A percentile compares a stretch with the other conserved stretches of the same genome.
phyloP scores from a whole-genome alignment of 2,113 vertebrate species.

The Gobius niger region DNA sequence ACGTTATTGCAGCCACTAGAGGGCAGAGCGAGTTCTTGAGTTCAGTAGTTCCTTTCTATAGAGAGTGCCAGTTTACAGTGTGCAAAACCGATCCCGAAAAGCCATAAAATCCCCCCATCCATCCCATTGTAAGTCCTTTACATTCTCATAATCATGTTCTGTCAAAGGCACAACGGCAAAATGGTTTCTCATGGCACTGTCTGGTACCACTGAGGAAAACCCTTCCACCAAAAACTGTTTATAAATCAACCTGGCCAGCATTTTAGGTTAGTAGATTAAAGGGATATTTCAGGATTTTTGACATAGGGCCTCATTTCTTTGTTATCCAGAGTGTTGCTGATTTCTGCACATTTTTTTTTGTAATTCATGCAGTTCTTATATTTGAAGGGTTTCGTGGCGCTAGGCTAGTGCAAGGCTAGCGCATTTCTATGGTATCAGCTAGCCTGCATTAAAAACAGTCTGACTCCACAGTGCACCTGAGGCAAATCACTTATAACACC shows the following conservation, averaged over 20 bases:
- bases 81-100: slow-evolving; percentile 51
- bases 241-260: not conserved
- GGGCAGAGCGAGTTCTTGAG: slow-evolving; percentile 12
- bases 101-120: not conserved
- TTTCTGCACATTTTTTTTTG: no score
- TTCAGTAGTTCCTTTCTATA: slow-evolving; percentile 60
- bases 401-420: no score
- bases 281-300: no score
- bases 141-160: slow-evolving; percentile 4
- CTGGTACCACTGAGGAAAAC: slow-evolving; percentile 4
- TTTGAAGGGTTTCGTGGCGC: not conserved
- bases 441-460: no score
- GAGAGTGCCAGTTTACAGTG: slow-evolving; percentile 39
- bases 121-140: not conserved
- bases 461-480: no score
- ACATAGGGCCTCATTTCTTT: no score
- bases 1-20: slow-evolving; percentile 16
- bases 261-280: no score
- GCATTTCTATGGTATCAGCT: no score
- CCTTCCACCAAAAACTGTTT: not conserved
- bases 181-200: slow-evolving; percentile 8
- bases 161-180: slow-evolving; percentile 9
- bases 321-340: no score
- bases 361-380: not conserved
- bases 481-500: no score